A percentile compares a stretch with the other conserved stretches of the same genome.
phyloP scores from a whole-genome alignment of 1,140 invertebrate species.

The Pseudomyrmex concolor region DNA sequence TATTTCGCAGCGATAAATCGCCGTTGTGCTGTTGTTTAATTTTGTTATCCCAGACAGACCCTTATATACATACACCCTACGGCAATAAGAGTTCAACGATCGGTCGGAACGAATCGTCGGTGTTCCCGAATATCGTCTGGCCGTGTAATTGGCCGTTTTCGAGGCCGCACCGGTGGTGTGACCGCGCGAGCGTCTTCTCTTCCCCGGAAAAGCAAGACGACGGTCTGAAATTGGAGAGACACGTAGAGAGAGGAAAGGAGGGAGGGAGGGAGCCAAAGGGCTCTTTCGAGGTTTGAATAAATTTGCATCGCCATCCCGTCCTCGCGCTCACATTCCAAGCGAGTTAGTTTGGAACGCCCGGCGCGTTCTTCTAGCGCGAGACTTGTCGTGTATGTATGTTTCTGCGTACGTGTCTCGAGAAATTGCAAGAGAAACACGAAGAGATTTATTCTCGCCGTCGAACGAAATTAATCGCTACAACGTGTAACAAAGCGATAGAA shows the following conservation, averaged over 20 bases:
- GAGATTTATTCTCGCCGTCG: slow-evolving; percentile 1
- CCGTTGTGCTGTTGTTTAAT: neutral
- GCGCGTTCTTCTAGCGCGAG: slow-evolving; percentile 62
- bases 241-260: neutral
- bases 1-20: slow-evolving; percentile 73
- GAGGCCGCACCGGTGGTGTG: slow-evolving; percentile 5
- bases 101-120: slow-evolving; percentile 62
- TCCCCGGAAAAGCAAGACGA: slow-evolving; percentile 51
- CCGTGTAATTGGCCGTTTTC: slow-evolving; percentile 38
- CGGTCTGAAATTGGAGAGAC: slow-evolving; percentile 15
- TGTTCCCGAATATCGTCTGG: slow-evolving; percentile 36
- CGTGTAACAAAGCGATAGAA: neutral
- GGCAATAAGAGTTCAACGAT: slow-evolving; percentile 47
- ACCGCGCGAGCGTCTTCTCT: slow-evolving; percentile 48
- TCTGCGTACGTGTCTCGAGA: slow-evolving; percentile 1
- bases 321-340: slow-evolving; percentile 63
- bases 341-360: slow-evolving; percentile 62
- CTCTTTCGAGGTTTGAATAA: slow-evolving; percentile 68
- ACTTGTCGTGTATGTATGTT: slow-evolving; percentile 34
- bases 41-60: neutral
- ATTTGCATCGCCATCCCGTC: slow-evolving; percentile 67
- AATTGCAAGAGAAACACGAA: neutral
- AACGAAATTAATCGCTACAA: neutral
- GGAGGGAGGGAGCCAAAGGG: slow-evolving; percentile 44
- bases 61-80: neutral